These are phyloP conservation scores for Corydoras sp. DNA, from an alignment of 2,113 vertebrate species.

Conservation along the genomic window DNA sequence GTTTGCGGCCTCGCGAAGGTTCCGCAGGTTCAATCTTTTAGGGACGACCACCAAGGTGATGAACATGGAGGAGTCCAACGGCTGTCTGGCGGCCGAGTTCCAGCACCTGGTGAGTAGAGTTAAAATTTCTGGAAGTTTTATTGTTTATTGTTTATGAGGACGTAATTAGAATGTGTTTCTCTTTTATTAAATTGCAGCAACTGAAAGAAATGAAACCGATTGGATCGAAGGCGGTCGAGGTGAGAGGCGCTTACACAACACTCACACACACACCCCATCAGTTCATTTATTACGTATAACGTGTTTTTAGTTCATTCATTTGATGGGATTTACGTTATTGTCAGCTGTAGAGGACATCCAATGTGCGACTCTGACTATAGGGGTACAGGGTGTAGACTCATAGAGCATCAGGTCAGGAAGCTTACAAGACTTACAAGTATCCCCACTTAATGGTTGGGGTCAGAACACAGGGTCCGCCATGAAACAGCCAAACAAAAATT, in stretches of 20 bases:
- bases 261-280: too few relatives aligned
- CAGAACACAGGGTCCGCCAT: too few relatives aligned
- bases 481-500: too few relatives aligned
- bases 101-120: conserved; percentile 74
- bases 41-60: conserved; percentile 77
- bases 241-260: conserved; percentile 46
- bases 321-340: too few relatives aligned
- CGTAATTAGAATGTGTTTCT: background rate
- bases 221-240: conserved; percentile 76
- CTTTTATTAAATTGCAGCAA: conserved; percentile 61
- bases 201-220: conserved; percentile 75
- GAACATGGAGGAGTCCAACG: conserved; percentile 79
- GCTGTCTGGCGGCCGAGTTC: conserved; percentile 83
- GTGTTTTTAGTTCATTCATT: too few relatives aligned
- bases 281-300: too few relatives aligned
- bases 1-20: conserved; percentile 47
- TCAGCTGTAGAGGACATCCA: too few relatives aligned
- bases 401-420: too few relatives aligned
- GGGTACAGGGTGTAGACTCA: too few relatives aligned
- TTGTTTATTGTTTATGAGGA: background rate
- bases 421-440: too few relatives aligned
- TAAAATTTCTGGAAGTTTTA: background rate
- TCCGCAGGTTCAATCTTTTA: conserved; percentile 82
- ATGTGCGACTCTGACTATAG: too few relatives aligned
- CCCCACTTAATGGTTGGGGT: too few relatives aligned